Evolutionary conservation across 2,888 invertebrate species (phyloP), one percentile per base, ranked within the genome.

Genomic region (Stomorhina lunata): DNA sequence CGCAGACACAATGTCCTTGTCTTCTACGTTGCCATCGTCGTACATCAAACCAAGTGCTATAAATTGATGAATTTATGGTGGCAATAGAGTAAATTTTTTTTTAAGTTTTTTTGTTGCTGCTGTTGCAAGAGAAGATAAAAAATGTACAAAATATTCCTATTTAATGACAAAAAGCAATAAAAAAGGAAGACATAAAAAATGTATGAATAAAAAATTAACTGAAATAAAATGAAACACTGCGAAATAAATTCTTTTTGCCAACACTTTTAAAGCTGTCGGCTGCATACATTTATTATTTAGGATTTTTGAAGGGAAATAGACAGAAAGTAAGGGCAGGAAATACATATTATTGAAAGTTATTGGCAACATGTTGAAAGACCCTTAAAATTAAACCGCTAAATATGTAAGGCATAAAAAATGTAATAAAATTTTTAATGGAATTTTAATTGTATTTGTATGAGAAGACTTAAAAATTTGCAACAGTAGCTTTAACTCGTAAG

Each of bases 121-220:
- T 75, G 25, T 22, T 65, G 43, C 27, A 22, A 10, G 2, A 43
- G 53, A 43, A 40, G 29, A 29, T 12, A 68, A 66, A 34, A 48
- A 66, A 66, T 45, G n/a, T n/a, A n/a, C n/a, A n/a, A 72, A 76
- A 66, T 57, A 76, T 68, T 68, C 20, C 22, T 32, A 37, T 59
- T 59, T 68, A 40, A 50, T 77, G 32, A 37, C n/a, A 37, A 53
- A 17, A 63, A 50, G 27, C 34, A 72, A 61, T 50, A 61, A 50
- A 61, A 71, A 22, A n/a, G n/a, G n/a, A n/a, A 12, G 4, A 37
- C 6, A 34, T 50, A 34, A 32, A 57, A 59, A 34, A 59, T 59
- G 15, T n/a, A 43, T 43, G 7, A 10, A n/a, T 6, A 32, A 22
- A 22, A 20, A 34, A 50, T 15, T 34, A 22, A 55, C 12, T 40